Conservation (phyloP, 2,888 invertebrate genomes). For the Coremacera marginata region DNA sequence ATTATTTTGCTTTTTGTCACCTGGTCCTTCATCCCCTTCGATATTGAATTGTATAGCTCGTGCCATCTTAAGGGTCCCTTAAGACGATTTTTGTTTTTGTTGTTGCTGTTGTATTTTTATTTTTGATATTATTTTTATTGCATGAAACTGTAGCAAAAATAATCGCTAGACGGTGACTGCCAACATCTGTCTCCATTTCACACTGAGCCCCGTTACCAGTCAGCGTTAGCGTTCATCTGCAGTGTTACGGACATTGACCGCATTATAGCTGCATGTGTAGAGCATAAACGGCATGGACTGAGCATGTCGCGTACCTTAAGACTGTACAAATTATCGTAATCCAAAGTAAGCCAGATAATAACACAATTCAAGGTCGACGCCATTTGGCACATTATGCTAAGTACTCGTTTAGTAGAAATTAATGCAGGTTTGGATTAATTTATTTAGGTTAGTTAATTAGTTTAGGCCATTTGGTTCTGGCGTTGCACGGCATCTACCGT, state of each 20-base stretch:
- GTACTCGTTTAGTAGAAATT: background rate
- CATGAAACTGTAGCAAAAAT: constrained; percentile 22
- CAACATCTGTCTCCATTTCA: constrained; percentile 11
- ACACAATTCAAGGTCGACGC: constrained; percentile 20
- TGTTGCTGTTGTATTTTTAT: constrained; percentile 14
- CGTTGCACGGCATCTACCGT: constrained; percentile 11
- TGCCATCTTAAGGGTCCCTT: constrained; percentile 26
- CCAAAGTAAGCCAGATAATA: background rate
- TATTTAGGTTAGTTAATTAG: constrained; percentile 20
- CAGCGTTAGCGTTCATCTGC: background rate
- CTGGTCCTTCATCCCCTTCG: constrained; percentile 8
- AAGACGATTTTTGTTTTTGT: background rate
- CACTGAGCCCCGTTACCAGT: background rate
- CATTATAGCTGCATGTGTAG: background rate
- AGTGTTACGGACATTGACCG: constrained; percentile 31
- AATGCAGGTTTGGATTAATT: constrained; percentile 9
- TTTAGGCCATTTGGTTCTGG: background rate
- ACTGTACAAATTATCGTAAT: background rate
- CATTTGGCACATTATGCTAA: background rate
- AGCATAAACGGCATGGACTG: background rate
- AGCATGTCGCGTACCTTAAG: background rate
- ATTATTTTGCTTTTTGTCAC: constrained; percentile 34
- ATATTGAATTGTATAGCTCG: background rate
- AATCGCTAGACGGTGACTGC: background rate
- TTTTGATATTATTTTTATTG: background rate